A percentile compares a stretch with the other conserved stretches of the same genome.
These are phyloP conservation scores for Cyanistes caeruleus DNA, from an alignment of 2,113 vertebrate genomes.

Conservation along the genomic window DNA sequence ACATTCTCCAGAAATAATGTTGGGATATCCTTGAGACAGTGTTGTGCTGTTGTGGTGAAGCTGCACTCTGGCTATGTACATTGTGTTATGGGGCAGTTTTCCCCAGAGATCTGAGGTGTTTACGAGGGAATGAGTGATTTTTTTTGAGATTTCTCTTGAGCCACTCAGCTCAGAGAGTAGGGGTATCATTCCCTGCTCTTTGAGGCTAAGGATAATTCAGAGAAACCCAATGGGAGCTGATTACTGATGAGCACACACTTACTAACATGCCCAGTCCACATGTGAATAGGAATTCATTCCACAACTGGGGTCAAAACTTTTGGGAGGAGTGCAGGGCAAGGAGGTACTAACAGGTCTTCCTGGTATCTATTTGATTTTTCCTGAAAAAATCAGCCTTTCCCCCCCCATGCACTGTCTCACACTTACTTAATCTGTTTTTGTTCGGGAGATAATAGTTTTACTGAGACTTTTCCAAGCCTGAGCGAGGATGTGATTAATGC, in stretches of 20 bases:
- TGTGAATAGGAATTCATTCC: background rate
- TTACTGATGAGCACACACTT: background rate
- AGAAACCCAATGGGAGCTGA: background rate
- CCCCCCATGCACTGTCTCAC: rapidly evolving
- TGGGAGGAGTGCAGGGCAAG: no score
- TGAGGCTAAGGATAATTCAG: background rate
- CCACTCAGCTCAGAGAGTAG: background rate
- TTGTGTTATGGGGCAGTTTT: background rate
- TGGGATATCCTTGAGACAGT: background rate
- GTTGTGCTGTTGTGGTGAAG: background rate
- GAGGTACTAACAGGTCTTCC: background rate
- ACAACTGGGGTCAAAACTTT: background rate
- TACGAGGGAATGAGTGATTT: background rate
- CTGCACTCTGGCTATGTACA: background rate
- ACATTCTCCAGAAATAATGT: background rate
- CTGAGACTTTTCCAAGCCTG: background rate
- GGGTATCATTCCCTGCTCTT: background rate
- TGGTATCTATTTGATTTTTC: background rate
- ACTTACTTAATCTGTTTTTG: background rate
- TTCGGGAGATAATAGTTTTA: background rate
- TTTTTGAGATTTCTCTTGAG: background rate
- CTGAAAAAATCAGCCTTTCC: background rate
- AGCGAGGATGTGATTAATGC: background rate
- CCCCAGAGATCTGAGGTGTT: background rate
- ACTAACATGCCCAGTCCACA: background rate